Conservation (phyloP, 2,888 invertebrate genomes). For the Stenolophus ochropezus region DNA sequence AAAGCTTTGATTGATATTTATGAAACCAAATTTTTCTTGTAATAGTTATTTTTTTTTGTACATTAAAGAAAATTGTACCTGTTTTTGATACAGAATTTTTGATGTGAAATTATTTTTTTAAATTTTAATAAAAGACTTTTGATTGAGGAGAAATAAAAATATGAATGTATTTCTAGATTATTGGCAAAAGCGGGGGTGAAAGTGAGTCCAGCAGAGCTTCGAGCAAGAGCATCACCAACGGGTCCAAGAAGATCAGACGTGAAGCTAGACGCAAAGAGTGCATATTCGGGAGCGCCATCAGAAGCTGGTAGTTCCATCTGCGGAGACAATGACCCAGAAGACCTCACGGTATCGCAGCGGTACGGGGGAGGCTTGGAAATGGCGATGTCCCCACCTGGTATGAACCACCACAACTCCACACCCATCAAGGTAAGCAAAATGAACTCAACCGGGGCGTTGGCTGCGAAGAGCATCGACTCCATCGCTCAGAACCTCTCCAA, state of each 20-base stretch:
- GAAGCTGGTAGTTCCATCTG: slow-evolving; percentile 84
- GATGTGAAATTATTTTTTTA: too few species aligned
- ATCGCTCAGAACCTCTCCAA: slow-evolving; percentile 78
- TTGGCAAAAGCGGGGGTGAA: slow-evolving; percentile 92
- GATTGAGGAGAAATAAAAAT: background rate
- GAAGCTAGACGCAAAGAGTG: slow-evolving; percentile 85
- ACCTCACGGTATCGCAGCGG: slow-evolving; percentile 81
- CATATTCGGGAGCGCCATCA: slow-evolving; percentile 79
- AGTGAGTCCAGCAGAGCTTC: slow-evolving; percentile 87
- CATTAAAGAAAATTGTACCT: too few species aligned
- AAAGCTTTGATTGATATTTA: too few species aligned
- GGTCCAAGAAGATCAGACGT: slow-evolving; percentile 86
- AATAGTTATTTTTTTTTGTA: too few species aligned
- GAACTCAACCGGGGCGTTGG: slow-evolving; percentile 73
- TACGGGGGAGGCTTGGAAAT: slow-evolving; percentile 69
- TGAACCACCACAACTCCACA: slow-evolving; percentile 69
- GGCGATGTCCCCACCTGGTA: slow-evolving; percentile 75
- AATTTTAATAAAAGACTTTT: too few species aligned
- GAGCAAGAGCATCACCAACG: slow-evolving; percentile 90
- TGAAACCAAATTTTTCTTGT: too few species aligned
- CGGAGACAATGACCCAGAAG: slow-evolving; percentile 89
- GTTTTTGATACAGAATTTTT: too few species aligned
- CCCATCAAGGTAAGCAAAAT: slow-evolving; percentile 72
- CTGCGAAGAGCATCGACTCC: slow-evolving; percentile 80
- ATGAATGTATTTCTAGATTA: slow-evolving; percentile 74